Percentiles rank a stretch among this genome's conserved stretches.
Conservation (phyloP, 2,797 vertebrate species). For the Chaetophractus vellerosus region DNA sequence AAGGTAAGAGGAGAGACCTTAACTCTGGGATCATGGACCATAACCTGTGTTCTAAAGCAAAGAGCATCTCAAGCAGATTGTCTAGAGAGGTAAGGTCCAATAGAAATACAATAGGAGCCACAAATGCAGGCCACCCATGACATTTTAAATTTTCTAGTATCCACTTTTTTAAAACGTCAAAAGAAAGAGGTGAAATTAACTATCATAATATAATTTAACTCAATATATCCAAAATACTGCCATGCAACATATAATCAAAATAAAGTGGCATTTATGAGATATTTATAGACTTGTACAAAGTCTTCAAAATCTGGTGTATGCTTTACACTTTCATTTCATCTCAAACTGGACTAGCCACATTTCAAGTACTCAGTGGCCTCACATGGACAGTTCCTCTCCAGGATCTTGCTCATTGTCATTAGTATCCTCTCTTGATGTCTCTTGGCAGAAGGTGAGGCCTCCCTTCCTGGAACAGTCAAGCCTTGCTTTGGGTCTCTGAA, state of each 20-base stretch:
- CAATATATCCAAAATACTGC: background rate
- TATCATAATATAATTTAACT: slow-evolving; percentile 14
- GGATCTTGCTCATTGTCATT: background rate
- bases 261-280: background rate
- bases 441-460: background rate
- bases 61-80: background rate
- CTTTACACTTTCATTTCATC: background rate
- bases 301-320: background rate
- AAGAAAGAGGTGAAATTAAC: background rate
- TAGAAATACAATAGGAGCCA: background rate
- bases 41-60: background rate
- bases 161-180: background rate
- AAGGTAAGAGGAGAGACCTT: background rate
- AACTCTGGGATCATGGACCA: background rate
- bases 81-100: background rate
- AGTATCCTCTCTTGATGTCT: background rate
- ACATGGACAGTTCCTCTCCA: fast-evolving
- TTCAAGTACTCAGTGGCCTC: background rate
- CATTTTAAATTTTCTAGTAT: background rate
- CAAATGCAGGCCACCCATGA: background rate
- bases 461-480: background rate
- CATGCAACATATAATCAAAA: background rate
- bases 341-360: background rate
- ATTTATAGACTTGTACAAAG: background rate
- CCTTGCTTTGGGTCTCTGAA: background rate